A percentile compares a stretch with the other conserved stretches of the same genome.
Conservation (phyloP, 2,797 vertebrate species). For the Hipposideros larvatus region DNA sequence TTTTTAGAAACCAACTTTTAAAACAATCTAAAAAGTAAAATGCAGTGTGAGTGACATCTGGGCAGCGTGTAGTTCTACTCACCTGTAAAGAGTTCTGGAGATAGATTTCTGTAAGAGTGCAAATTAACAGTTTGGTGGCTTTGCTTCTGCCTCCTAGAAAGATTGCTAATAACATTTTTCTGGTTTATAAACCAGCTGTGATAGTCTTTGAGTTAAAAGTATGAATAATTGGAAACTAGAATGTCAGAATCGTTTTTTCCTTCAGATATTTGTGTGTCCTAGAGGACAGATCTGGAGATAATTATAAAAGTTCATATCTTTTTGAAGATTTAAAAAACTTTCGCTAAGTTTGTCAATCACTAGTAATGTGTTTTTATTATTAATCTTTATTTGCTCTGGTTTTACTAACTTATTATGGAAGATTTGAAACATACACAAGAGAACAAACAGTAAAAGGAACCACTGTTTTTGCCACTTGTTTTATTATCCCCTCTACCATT, state of each 20-base stretch:
- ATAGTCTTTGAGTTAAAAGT: background rate
- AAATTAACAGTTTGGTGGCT: background rate
- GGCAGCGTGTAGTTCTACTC: background rate
- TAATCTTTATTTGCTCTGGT: conserved; percentile 50
- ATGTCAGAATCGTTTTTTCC: background rate
- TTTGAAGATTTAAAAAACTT: conserved; percentile 23
- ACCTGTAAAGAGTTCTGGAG: conserved; percentile 13
- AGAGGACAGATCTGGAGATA: conserved; percentile 19
- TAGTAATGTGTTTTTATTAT: conserved; percentile 52
- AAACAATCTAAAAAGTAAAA: background rate
- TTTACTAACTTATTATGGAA: conserved; percentile 32
- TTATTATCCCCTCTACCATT: background rate
- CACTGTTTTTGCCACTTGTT: conserved; percentile 42
- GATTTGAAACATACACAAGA: background rate
- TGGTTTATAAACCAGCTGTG: background rate
- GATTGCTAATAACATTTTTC: background rate
- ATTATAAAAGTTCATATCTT: conserved; percentile 29
- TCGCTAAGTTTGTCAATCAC: background rate
- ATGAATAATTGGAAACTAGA: conserved; percentile 54
- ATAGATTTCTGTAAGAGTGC: background rate
- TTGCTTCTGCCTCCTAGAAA: background rate
- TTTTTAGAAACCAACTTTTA: conserved; percentile 52
- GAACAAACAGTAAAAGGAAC: background rate
- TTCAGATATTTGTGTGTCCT: background rate
- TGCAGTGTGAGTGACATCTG: background rate